Conservation (phyloP, 2,888 invertebrate genomes). For the Netelia virgata region DNA sequence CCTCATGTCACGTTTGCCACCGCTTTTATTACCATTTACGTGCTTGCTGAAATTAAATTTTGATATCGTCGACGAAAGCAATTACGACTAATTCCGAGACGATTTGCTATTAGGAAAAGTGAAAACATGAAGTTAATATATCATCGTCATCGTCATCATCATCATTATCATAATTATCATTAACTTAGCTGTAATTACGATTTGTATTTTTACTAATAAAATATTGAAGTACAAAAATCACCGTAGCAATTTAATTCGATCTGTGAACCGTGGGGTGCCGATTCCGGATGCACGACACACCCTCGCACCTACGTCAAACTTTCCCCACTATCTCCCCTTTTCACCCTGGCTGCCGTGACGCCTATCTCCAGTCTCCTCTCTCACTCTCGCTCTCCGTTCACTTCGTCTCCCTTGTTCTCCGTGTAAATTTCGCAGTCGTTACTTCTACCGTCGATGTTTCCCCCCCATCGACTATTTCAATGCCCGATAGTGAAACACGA, state of each 20-base stretch:
- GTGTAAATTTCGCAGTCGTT: slow-evolving; percentile 38
- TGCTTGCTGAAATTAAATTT: too few relatives aligned
- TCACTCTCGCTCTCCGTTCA: slow-evolving; percentile 1
- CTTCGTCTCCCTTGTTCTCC: not conserved
- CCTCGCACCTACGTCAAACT: slow-evolving; percentile 33
- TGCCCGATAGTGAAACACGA: slow-evolving; percentile 52
- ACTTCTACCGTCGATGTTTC: slow-evolving; percentile 38
- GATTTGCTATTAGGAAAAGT: too few relatives aligned
- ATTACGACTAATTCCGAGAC: too few relatives aligned
- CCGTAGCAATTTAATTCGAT: slow-evolving; percentile 9
- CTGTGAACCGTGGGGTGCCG: slow-evolving; percentile 19
- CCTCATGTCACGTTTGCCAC: not conserved
- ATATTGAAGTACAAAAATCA: not conserved
- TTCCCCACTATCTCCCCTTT: slow-evolving; percentile 53
- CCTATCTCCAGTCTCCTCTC: slow-evolving; percentile 46
- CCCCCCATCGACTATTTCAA: slow-evolving; percentile 49
- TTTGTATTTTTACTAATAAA: too few relatives aligned
- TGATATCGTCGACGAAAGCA: too few relatives aligned
- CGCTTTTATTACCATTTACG: not conserved
- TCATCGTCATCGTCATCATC: too few relatives aligned
- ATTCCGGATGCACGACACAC: slow-evolving; percentile 36
- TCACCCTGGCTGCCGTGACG: slow-evolving; percentile 39
- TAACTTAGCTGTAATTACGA: too few relatives aligned
- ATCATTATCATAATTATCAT: too few relatives aligned
- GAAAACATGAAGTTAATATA: too few relatives aligned